Evolutionary conservation across 2,797 vertebrate species (phyloP).

Genomic region (Hoplostethus mediterraneus): DNA sequence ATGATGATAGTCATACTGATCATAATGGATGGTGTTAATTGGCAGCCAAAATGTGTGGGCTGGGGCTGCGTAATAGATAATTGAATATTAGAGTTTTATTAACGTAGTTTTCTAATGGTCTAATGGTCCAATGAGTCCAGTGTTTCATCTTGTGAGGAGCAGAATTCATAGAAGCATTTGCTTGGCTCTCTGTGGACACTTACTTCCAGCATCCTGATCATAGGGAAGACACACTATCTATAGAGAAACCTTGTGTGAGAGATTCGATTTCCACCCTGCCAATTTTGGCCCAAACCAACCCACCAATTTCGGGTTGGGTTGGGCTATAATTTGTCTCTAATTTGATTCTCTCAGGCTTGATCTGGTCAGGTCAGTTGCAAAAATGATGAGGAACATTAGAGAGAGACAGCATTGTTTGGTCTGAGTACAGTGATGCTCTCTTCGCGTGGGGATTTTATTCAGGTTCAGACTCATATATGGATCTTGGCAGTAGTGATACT

Average conservation of each 20-base stretch:
- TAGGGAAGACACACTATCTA: too few relatives aligned
- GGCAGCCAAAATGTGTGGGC: neutral
- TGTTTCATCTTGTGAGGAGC: neutral
- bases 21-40: conserved; percentile 2
- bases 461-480: neutral
- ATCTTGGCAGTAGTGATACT: neutral
- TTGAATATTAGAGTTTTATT: conserved; percentile 1
- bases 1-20: neutral
- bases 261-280: too few relatives aligned
- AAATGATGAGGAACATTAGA: neutral
- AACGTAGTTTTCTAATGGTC: conserved; percentile 6
- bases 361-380: too few relatives aligned
- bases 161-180: neutral
- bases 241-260: too few relatives aligned
- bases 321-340: too few relatives aligned
- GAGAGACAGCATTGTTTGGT: neutral
- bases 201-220: too few relatives aligned
- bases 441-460: neutral
- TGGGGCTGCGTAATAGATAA: neutral
- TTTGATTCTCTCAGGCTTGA: too few relatives aligned
- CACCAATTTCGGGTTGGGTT: too few relatives aligned
- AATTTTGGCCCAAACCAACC: too few relatives aligned
- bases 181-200: too few relatives aligned
- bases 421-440: neutral
- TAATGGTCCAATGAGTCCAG: neutral